Conservation (phyloP, 1,140 invertebrate genomes). For the Chrysopa pallens region DNA sequence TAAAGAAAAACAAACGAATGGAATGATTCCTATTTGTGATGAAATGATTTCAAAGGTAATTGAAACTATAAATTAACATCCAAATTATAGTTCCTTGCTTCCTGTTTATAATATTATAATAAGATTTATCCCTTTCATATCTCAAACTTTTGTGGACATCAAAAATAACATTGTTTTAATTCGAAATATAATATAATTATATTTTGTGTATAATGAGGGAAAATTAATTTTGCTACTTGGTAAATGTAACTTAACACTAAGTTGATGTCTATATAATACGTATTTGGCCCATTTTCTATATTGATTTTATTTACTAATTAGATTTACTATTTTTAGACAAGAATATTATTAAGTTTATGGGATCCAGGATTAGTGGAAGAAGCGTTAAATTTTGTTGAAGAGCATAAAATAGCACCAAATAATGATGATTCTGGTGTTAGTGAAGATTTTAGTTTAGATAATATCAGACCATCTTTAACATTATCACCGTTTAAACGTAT, state of each 20-base stretch:
- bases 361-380: constrained; percentile 70
- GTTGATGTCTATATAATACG: too few species aligned
- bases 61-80: too few species aligned
- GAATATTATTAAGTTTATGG: constrained; percentile 62
- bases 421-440: constrained; percentile 18
- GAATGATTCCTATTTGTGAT: constrained; percentile 59
- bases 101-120: too few species aligned
- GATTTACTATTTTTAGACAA: constrained; percentile 27
- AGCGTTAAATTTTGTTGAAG: constrained; percentile 61
- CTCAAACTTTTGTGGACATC: too few species aligned
- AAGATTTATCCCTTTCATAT: too few species aligned
- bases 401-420: constrained; percentile 38
- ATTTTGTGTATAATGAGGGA: too few species aligned
- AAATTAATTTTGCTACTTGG: too few species aligned
- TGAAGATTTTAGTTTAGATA: constrained; percentile 18
- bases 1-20: constrained; percentile 47
- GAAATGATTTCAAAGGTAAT: constrained; percentile 51
- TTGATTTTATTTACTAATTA: not conserved
- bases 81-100: too few species aligned
- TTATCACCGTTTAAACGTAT: constrained; percentile 57
- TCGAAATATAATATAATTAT: too few species aligned
- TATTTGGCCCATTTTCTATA: too few species aligned
- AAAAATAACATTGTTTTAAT: too few species aligned
- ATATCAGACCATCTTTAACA: constrained; percentile 22
- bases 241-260: too few species aligned